Conservation (phyloP, 2,113 vertebrate genomes). For the Osmerus mordax region DNA sequence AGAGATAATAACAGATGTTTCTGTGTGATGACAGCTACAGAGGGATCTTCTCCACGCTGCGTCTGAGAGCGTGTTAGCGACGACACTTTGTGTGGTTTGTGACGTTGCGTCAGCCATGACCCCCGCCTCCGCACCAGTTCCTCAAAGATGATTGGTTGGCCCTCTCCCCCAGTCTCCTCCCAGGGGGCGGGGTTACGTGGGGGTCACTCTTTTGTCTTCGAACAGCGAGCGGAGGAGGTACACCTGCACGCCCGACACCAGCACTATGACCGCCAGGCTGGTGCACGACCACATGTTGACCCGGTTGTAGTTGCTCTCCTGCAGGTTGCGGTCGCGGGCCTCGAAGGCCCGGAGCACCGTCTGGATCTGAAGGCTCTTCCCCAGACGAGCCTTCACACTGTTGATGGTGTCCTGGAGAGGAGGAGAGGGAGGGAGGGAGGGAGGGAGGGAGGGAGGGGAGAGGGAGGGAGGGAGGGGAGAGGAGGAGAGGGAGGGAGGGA, state of each 20-base stretch:
- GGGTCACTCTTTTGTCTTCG: conserved; percentile 88
- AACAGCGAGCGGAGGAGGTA: conserved; percentile 93
- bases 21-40: no score
- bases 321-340: conserved; percentile 93
- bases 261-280: conserved; percentile 84
- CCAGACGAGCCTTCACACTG: conserved; percentile 88
- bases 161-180: conserved; percentile 1
- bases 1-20: not conserved
- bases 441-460: no score
- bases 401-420: conserved; percentile 88
- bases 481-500: not conserved
- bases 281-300: conserved; percentile 93
- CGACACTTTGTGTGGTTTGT: not conserved
- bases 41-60: not conserved
- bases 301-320: conserved; percentile 92
- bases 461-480: no score
- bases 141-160: conserved; percentile 1
- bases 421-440: conserved; percentile 17
- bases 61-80: not conserved
- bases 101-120: not conserved
- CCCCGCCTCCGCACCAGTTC: conserved; percentile 1
- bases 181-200: conserved; percentile 72
- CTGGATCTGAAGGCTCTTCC: conserved; percentile 93
- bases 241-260: conserved; percentile 88
- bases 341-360: conserved; percentile 91